Evolutionary conservation across 1,140 invertebrate species (phyloP).

Genomic region (Procambarus clarkii): DNA sequence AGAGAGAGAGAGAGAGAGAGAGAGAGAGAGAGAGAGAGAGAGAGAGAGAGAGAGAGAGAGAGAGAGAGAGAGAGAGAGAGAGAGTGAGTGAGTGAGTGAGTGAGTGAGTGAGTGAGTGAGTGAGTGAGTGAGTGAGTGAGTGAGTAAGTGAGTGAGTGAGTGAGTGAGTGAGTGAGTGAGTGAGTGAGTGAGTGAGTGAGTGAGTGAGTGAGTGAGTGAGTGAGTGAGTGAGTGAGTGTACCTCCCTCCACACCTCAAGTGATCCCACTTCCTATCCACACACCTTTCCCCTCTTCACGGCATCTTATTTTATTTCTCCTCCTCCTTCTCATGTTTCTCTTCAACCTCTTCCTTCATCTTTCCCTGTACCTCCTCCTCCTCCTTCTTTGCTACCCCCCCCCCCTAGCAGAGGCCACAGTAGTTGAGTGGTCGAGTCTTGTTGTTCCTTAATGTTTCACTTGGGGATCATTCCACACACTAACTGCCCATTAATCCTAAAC

Average conservation of each 20-base stretch:
- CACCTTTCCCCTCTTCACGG: too few relatives aligned
- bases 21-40: background rate
- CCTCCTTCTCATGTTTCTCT: too few relatives aligned
- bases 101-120: constrained; percentile 1
- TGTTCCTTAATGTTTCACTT: too few relatives aligned
- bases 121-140: constrained; percentile 3
- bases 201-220: background rate
- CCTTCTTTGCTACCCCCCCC: too few relatives aligned
- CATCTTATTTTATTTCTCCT: too few relatives aligned
- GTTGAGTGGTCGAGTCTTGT: too few relatives aligned
- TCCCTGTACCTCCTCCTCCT: too few relatives aligned
- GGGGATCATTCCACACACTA: too few relatives aligned
- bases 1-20: constrained; percentile 2
- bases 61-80: constrained; percentile 17
- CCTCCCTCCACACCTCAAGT: background rate
- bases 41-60: constrained; percentile 23
- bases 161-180: background rate
- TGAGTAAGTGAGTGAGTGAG: background rate
- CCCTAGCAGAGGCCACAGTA: too few relatives aligned
- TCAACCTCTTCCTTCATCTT: too few relatives aligned
- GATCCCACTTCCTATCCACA: background rate
- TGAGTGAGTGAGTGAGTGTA: background rate
- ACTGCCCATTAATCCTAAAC: too few relatives aligned
- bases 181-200: background rate
- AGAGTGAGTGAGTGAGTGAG: background rate